These are phyloP conservation scores for Plectrocnemia conspersa DNA, from an alignment of 1,140 invertebrate genomes.

Conservation along the genomic window DNA sequence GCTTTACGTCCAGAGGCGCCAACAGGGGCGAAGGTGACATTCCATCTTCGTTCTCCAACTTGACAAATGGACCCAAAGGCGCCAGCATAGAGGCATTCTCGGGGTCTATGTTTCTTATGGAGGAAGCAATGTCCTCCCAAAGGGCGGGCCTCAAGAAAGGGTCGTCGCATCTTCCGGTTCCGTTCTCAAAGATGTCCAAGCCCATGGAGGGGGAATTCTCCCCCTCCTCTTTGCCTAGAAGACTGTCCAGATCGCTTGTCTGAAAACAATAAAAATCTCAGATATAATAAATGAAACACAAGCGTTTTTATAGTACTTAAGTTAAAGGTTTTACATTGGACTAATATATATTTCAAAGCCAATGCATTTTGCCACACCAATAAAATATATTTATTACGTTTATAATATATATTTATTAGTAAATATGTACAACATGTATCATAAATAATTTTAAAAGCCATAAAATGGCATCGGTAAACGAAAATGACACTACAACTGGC, in stretches of 20 bases:
- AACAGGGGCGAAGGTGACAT: constrained; percentile 43
- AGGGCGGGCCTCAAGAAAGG: constrained; percentile 75
- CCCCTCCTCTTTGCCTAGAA: constrained; percentile 45
- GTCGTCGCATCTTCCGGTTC: constrained; percentile 61
- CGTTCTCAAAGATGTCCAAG: constrained; percentile 24
- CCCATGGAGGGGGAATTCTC: constrained; percentile 25
- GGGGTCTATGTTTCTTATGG: constrained; percentile 81
- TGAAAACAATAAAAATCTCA: constrained; percentile 33
- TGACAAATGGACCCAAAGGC: constrained; percentile 56
- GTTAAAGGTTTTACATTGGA: not conserved
- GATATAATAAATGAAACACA: not conserved
- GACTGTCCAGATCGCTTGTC: constrained; percentile 51
- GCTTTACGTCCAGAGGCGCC: constrained; percentile 61
- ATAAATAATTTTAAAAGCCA: too few species aligned
- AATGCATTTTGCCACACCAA: too few species aligned
- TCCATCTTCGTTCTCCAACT: constrained; percentile 68
- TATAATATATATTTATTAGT: too few species aligned
- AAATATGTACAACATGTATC: too few species aligned
- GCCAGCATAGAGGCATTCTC: constrained; percentile 84
- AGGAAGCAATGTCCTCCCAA: constrained; percentile 86
- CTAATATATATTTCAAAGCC: too few species aligned
- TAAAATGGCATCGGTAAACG: too few species aligned
- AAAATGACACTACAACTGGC: too few species aligned
- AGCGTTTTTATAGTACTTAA: not conserved
- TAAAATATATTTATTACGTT: too few species aligned